Evolutionary conservation across 2,113 vertebrate species (phyloP).

Genomic region (Hirundichthys speculiger): DNA sequence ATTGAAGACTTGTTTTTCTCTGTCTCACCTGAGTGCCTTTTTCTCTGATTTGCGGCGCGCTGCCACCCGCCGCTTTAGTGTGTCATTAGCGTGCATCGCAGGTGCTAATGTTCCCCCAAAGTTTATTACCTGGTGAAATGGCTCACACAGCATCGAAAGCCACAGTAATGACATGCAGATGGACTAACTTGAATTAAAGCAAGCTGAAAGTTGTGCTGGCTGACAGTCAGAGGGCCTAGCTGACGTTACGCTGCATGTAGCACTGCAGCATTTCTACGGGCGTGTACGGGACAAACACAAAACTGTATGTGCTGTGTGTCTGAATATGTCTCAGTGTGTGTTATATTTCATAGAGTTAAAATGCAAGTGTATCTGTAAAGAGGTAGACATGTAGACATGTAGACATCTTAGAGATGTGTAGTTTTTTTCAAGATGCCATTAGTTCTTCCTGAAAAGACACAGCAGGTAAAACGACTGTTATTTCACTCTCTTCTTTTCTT

Average conservation of each 20-base stretch:
- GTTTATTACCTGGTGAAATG: conserved; percentile 63
- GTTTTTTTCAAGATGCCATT: no score
- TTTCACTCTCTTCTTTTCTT: no score
- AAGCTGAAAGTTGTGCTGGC: conserved; percentile 42
- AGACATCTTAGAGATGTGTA: no score
- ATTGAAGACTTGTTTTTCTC: conserved; percentile 22
- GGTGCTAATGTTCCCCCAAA: conserved; percentile 61
- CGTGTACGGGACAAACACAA: not conserved
- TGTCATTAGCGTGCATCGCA: conserved; percentile 56
- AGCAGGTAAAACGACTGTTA: no score
- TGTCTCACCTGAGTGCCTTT: conserved; percentile 6
- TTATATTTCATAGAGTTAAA: no score
- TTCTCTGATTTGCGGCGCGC: conserved; percentile 40
- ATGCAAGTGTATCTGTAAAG: no score
- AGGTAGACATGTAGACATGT: no score
- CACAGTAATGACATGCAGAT: conserved; percentile 60
- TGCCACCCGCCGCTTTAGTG: conserved; percentile 46
- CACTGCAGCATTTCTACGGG: not conserved
- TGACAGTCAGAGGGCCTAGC: conserved; percentile 41
- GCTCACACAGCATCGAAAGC: conserved; percentile 60
- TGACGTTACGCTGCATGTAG: not conserved
- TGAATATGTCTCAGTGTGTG: no score
- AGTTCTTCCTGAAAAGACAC: no score
- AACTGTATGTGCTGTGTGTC: no score
- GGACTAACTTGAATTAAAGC: conserved; percentile 21